These are phyloP conservation scores for Scomber japonicus DNA, from an alignment of 2,113 vertebrate species.

Conservation along the genomic window DNA sequence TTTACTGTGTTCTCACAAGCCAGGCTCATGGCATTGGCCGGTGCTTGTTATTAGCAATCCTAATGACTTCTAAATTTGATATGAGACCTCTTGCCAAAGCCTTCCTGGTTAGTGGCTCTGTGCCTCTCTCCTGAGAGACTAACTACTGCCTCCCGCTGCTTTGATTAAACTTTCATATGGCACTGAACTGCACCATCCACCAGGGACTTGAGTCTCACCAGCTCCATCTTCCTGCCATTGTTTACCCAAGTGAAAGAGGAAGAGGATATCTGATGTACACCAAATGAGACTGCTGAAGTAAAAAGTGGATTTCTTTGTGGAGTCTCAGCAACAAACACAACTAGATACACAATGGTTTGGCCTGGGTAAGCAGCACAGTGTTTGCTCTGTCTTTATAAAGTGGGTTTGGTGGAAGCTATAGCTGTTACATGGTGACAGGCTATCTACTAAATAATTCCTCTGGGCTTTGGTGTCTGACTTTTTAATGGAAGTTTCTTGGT, in stretches of 20 bases:
- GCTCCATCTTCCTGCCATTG: conserved; percentile 72
- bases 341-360: conserved; percentile 49
- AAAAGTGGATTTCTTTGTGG: conserved; percentile 66
- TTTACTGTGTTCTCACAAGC: conserved; percentile 66
- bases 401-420: conserved; percentile 56
- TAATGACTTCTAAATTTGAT: conserved; percentile 86
- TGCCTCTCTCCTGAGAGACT: conserved; percentile 68
- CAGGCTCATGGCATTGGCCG: conserved; percentile 52
- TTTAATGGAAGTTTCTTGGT: conserved; percentile 54
- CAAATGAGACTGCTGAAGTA: conserved; percentile 72
- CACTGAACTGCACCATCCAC: conserved; percentile 65
- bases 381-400: conserved; percentile 73
- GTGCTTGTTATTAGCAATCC: conserved; percentile 80
- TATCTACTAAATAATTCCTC: conserved; percentile 46
- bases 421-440: conserved; percentile 57
- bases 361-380: conserved; percentile 64
- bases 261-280: conserved; percentile 78
- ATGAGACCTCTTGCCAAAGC: conserved; percentile 75
- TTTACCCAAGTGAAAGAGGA: conserved; percentile 77
- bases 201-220: conserved; percentile 69
- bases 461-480: conserved; percentile 48
- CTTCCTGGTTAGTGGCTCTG: conserved; percentile 69
- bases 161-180: conserved; percentile 83
- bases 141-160: conserved; percentile 74
- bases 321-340: conserved; percentile 63